phyloP scores from a whole-genome alignment of 2,888 invertebrate species.

The Callosobruchus maculatus region DNA sequence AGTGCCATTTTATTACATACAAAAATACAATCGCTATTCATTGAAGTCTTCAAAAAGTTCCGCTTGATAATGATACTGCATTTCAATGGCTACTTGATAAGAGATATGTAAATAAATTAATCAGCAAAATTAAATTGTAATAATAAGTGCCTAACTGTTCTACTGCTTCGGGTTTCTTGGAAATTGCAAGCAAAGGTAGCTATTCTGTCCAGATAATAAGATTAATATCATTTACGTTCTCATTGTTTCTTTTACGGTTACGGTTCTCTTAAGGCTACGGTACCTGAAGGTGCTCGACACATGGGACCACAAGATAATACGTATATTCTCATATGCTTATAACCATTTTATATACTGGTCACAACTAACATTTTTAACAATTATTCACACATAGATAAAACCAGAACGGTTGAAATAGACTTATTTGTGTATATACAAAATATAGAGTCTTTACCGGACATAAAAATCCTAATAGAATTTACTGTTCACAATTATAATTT shows the following conservation, averaged over 20 bases:
- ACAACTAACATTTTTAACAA: too few relatives aligned
- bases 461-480: too few relatives aligned
- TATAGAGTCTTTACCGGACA: too few relatives aligned
- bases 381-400: too few relatives aligned
- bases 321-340: too few relatives aligned
- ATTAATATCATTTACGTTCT: neutral
- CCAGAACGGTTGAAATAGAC: too few relatives aligned
- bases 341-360: too few relatives aligned
- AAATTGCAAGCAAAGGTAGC: neutral
- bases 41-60: neutral
- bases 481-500: too few relatives aligned
- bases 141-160: neutral
- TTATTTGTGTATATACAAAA: too few relatives aligned
- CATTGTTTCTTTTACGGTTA: neutral
- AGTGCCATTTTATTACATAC: neutral
- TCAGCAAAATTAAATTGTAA: constrained; percentile 5
- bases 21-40: neutral
- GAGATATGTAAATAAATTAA: neutral
- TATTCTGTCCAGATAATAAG: neutral
- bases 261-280: neutral
- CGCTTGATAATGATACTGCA: neutral
- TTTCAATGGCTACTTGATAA: constrained; percentile 3
- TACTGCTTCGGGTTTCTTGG: neutral
- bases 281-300: neutral
- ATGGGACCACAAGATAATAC: neutral